Percentiles rank a stretch among this genome's conserved stretches.
Evolutionary conservation across 2,888 invertebrate species (phyloP).

Genomic region (Perizoma affinitatum): DNA sequence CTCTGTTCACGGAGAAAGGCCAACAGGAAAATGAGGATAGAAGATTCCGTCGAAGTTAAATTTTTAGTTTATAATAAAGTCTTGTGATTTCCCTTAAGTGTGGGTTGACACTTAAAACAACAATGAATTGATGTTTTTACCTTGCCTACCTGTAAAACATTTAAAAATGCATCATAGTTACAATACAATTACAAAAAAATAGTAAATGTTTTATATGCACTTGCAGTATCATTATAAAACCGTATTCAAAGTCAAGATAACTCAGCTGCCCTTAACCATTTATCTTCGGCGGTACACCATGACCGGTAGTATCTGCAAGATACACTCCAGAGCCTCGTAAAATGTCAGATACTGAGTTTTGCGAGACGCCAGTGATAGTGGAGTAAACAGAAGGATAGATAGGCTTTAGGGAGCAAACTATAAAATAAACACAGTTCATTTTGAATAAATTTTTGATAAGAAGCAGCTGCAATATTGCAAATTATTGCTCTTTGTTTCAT

Average conservation of each 20-base stretch:
- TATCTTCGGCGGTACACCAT: conserved; percentile 32
- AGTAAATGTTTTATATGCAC: too few species aligned
- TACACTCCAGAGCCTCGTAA: conserved; percentile 52
- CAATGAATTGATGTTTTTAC: too few species aligned
- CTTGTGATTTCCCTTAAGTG: too few species aligned
- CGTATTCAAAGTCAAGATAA: conserved; percentile 13
- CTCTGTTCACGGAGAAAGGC: too few species aligned
- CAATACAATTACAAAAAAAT: too few species aligned
- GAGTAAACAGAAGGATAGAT: conserved; percentile 23
- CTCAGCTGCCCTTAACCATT: conserved; percentile 4
- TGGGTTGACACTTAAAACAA: too few species aligned
- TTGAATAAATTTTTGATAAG: background rate
- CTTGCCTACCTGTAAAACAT: too few species aligned
- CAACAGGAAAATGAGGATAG: too few species aligned
- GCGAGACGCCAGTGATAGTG: conserved; percentile 26
- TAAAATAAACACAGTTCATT: conserved; percentile 11
- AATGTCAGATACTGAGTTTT: conserved; percentile 57
- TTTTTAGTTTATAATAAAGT: too few species aligned
- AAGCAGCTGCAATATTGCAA: background rate
- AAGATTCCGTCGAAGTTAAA: too few species aligned
- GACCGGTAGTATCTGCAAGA: conserved; percentile 52
- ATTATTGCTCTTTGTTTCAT: background rate
- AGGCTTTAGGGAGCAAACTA: conserved; percentile 7
- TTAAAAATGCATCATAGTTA: too few species aligned
- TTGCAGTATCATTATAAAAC: conserved; percentile 6